Base-by-base conservation (phyloP, 1,140 invertebrate genomes). In the Drosophila kurseongensis region DNA sequence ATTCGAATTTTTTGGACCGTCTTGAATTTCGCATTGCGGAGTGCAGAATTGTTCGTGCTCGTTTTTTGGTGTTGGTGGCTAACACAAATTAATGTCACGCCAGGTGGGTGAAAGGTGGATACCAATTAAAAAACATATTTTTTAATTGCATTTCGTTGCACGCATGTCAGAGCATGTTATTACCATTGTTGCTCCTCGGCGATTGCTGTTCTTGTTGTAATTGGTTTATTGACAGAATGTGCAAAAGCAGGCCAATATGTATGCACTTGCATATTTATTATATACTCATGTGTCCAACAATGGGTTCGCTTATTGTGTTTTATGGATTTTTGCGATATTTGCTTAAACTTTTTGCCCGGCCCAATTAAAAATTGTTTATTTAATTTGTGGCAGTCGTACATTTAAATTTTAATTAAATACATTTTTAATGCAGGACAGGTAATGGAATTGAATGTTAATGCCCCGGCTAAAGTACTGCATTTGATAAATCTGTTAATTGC, bases 311-410 rank as follows among this genome's bases (percentile, higher is more conserved):
- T 16, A 42, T 59, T 60, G 71, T 65, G 40, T 32, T 61, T 40
- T 72, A 75, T 71, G 75, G 42, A 59, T 75, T 75, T 75, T 71
- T 71, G 57, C 41, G 44, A 67, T 78, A 52, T 85, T 85, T 85
- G 75, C 55, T 85, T 75, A 78, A 85, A 82, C 78, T 82, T 85
- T 85, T 82, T 88, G 75, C 65, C 75, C 47, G 59, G 78, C 83
- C 88, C 82, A 85, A 85, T 85, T 85, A 85, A 85, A 85, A 82
- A 82, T 85, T 85, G 82, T 85, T 85, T 88, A 88, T 85, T 85
- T 85, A 88, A 85, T 88, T 85, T 80, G 83, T 60, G 83, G 83
- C 78, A 75, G 75, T 82, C 85, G 75, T 71, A 68, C 68, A 73
- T 82, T 85, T 85, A 72, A 82, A 85, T 82, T 88, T 88, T 85